Evolutionary conservation across 2,888 invertebrate species (phyloP).

Genomic region (Vannuccia rotundouncinata): DNA sequence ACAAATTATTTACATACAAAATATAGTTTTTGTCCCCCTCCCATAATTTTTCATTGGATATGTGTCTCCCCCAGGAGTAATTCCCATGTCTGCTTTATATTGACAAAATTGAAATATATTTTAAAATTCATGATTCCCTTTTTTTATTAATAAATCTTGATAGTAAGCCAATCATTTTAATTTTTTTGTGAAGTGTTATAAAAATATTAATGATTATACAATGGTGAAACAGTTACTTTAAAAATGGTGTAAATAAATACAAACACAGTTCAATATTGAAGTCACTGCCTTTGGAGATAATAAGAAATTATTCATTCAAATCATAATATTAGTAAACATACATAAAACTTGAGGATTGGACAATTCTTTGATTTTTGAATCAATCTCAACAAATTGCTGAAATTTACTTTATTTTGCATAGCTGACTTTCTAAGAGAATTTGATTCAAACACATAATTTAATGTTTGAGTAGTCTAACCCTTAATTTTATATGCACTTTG

Average conservation of each 20-base stretch:
- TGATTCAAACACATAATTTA: neutral
- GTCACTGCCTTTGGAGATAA: neutral
- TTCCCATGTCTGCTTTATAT: no score
- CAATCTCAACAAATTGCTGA: neutral
- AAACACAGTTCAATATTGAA: neutral
- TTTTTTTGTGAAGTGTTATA: no score
- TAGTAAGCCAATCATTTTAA: no score
- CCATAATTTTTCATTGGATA: no score
- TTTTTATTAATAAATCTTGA: no score
- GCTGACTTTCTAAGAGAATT: neutral
- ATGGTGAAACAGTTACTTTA: neutral
- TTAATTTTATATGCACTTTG: neutral
- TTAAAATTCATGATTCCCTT: no score
- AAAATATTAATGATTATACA: neutral
- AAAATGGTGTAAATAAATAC: neutral
- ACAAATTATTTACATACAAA: no score
- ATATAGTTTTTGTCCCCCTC: no score
- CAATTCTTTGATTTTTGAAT: neutral
- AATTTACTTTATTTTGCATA: neutral
- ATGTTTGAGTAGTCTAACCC: neutral
- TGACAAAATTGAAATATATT: no score
- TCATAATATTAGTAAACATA: neutral
- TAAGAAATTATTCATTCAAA: neutral
- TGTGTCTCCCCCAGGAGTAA: no score
- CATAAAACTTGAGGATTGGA: neutral